phyloP scores from a whole-genome alignment of 1,140 invertebrate genomes.

The Drosophila aff. region DNA sequence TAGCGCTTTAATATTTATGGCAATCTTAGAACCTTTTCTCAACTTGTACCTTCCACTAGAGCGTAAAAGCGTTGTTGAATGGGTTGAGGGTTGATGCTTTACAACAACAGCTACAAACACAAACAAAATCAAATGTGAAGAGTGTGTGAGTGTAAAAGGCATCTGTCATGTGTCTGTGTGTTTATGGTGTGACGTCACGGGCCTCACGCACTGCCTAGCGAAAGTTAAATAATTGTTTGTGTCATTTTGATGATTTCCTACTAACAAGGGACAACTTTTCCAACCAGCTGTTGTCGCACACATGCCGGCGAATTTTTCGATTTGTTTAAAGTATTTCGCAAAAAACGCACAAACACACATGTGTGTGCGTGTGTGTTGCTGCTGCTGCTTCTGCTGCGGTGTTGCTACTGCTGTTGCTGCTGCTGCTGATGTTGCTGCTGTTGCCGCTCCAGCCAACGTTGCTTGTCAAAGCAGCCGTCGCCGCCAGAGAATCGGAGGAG shows the following conservation, averaged over 20 bases:
- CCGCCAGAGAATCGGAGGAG: constrained; percentile 20
- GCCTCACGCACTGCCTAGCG: constrained; percentile 69
- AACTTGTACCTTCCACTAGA: constrained; percentile 57
- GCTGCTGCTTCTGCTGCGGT: constrained; percentile 32
- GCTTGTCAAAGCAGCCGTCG: constrained; percentile 74
- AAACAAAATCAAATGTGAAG: neutral
- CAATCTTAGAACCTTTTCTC: neutral
- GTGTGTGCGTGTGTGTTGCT: neutral
- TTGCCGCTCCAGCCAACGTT: constrained; percentile 48
- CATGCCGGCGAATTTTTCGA: constrained; percentile 51
- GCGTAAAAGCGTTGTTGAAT: constrained; percentile 38
- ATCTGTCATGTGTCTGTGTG: constrained; percentile 45
- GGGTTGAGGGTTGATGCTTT: neutral
- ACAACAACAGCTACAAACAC: neutral
- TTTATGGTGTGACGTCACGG: constrained; percentile 59
- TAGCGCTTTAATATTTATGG: neutral
- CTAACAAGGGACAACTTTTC: constrained; percentile 75
- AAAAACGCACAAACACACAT: constrained; percentile 18
- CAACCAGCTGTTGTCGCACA: constrained; percentile 69
- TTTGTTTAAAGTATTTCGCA: constrained; percentile 78
- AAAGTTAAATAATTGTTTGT: constrained; percentile 84
- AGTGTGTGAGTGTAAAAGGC: constrained; percentile 12
- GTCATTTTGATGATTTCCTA: constrained; percentile 82
- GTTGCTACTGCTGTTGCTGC: constrained; percentile 28
- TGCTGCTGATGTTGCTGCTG: constrained; percentile 51